Percentiles rank a stretch among this genome's conserved stretches.
Evolutionary conservation across 2,888 invertebrate species (phyloP).

Genomic region (Galeopsomyia nigrocyanea): DNA sequence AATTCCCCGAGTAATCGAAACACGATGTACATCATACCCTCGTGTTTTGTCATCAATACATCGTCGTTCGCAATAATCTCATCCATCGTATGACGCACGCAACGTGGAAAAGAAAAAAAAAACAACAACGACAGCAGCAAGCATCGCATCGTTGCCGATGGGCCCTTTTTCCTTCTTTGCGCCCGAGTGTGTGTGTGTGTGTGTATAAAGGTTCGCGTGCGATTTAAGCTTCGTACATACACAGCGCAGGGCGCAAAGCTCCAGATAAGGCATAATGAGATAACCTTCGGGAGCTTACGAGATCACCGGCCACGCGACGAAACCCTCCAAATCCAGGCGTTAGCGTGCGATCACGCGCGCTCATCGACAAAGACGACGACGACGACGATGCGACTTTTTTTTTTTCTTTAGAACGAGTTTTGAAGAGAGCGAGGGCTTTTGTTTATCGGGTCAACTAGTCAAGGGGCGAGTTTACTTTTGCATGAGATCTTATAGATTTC

Average conservation of each 20-base stretch:
- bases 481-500: background rate
- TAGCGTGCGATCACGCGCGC: constrained; percentile 45
- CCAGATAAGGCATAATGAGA: constrained; percentile 69
- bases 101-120: constrained; percentile 28
- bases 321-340: constrained; percentile 67
- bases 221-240: constrained; percentile 58
- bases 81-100: too few species aligned
- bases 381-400: background rate
- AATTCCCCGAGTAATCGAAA: too few species aligned
- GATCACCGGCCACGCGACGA: constrained; percentile 69
- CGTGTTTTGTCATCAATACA: too few species aligned
- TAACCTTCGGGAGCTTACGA: constrained; percentile 66
- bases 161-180: too few species aligned
- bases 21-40: too few species aligned
- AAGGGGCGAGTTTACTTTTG: background rate
- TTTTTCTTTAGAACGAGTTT: background rate
- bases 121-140: background rate
- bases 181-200: constrained; percentile 33
- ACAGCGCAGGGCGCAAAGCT: constrained; percentile 54
- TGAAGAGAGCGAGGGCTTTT: background rate
- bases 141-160: too few species aligned
- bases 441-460: background rate
- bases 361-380: background rate
- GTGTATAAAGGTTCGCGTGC: constrained; percentile 59
- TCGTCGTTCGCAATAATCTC: too few species aligned